Evolutionary conservation across 1,140 invertebrate species (phyloP).

Genomic region (Dinothrombium tinctorium): DNA sequence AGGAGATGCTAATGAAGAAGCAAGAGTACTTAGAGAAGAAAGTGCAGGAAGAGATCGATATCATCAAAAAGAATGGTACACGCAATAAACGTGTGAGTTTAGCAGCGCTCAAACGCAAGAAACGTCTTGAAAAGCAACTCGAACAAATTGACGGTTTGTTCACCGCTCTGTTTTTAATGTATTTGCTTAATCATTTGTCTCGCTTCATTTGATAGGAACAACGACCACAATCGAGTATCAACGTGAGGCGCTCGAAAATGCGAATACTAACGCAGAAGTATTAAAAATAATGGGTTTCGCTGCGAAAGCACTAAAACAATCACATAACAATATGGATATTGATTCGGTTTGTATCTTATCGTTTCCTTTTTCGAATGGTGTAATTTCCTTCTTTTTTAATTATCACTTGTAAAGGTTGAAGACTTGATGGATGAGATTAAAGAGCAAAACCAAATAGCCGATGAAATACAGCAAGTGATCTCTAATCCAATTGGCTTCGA

Average conservation of each 20-base stretch:
- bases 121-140: conserved; percentile 87
- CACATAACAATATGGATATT: conserved; percentile 94
- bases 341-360: too few species aligned
- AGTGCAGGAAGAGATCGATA: conserved; percentile 62
- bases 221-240: conserved; percentile 99
- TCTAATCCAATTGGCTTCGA: conserved; percentile 88
- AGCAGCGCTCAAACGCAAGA: conserved; percentile 90
- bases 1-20: conserved; percentile 96
- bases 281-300: conserved; percentile 87
- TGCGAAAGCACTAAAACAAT: conserved; percentile 80
- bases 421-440: conserved; percentile 99
- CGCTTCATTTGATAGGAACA: too few species aligned
- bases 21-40: conserved; percentile 92
- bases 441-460: conserved; percentile 94
- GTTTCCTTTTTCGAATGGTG: too few species aligned
- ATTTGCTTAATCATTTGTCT: too few species aligned
- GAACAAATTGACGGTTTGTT: conserved; percentile 96
- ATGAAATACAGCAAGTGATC: conserved; percentile 95
- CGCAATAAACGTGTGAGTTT: conserved; percentile 97
- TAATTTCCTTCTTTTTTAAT: too few species aligned
- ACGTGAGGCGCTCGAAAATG: conserved; percentile 86
- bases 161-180: too few species aligned
- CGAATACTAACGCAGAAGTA: conserved; percentile 95
- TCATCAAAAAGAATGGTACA: conserved; percentile 74
- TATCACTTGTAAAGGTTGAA: too few species aligned